Conservation (phyloP, 30 jellyfish, hydroid and myxozoan genomes). For the Nemopilema nomurai region DNA sequence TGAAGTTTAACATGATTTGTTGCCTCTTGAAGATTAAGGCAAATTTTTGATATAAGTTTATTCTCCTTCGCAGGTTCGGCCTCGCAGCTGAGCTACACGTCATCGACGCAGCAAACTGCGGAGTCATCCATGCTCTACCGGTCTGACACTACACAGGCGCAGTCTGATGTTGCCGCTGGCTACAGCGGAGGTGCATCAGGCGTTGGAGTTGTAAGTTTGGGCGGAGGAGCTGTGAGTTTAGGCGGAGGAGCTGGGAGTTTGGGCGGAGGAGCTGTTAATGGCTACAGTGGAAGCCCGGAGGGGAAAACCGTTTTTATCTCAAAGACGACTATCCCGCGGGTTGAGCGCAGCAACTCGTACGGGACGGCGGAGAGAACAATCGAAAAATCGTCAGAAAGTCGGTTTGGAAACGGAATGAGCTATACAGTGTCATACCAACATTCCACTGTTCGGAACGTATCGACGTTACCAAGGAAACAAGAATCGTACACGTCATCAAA, state of each 20-base stretch:
- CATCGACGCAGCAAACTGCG: constrained; percentile 63
- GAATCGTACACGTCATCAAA: constrained; percentile 29
- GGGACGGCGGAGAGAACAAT: constrained; percentile 49
- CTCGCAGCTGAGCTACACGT: constrained; percentile 66
- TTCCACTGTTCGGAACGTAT: constrained; percentile 70
- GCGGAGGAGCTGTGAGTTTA: background rate
- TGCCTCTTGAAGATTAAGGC: background rate
- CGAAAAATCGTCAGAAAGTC: constrained; percentile 52
- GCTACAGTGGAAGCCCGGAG: constrained; percentile 20
- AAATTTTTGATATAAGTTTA: background rate
- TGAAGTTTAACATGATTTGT: too few relatives aligned
- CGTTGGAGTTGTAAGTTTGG: background rate
- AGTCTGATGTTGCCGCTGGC: constrained; percentile 24
- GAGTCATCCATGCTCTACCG: constrained; percentile 57
- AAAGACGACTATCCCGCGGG: constrained; percentile 71
- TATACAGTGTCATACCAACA: constrained; percentile 80
- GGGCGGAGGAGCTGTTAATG: constrained; percentile 8
- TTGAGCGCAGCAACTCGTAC: constrained; percentile 48
- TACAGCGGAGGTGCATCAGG: constrained; percentile 3
- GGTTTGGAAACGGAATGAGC: constrained; percentile 56
- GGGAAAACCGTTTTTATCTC: constrained; percentile 44
- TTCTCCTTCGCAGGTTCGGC: constrained; percentile 58
- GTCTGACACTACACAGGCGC: constrained; percentile 53
- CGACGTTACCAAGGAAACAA: constrained; percentile 70
- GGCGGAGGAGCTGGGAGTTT: background rate